Evolutionary conservation across 2,888 invertebrate species (phyloP), one percentile per base, ranked within the genome.

Genomic region (Parapristionchus giblindavisi): DNA sequence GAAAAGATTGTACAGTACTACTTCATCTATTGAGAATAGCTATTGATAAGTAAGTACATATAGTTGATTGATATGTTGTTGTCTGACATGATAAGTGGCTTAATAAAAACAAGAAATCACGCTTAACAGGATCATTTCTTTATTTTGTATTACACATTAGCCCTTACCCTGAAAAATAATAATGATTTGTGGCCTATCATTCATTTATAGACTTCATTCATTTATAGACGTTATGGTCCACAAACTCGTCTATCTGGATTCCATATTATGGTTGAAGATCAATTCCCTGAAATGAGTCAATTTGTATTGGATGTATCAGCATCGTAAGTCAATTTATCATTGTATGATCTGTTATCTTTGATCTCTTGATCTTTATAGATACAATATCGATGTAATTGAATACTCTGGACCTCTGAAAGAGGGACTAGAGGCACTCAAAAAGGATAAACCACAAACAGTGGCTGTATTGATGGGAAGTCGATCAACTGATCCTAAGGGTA

Each of bases 1-100:
- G 99, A 1, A 99, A 99, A 90, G 99, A 99, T 90, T 98, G 98
- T 88, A 97, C 97, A 0, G 94, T 93, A 0, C 91, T 98, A 21
- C 90, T 99, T 51, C 93, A 94, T 88, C 89, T 95, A 78, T 77
- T 87, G 32, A 76, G 86, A 52, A 68, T 80, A 14, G 80, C 80
- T 72, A 80, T 86, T 38, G 85, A 85, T 71, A 79, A 82, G 84
- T 85, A 38, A 70, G 76, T 68, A 48, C 48, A 3, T 68, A 3
- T 4, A n/a, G 48, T 63, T 4, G 27, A 32, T 17, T 32, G 27
- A 17, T 14, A 27, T 24, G 24, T n/a, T n/a, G n/a, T n/a, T n/a
- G n/a, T n/a, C n/a, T n/a, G n/a, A n/a, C n/a, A n/a, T n/a, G n/a
- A n/a, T n/a, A n/a, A 24, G 17, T 63, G 38, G 27, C 14, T 40